These are phyloP conservation scores for Ectropis crepuscularia DNA, from an alignment of 2,888 invertebrate genomes.

Conservation along the genomic window DNA sequence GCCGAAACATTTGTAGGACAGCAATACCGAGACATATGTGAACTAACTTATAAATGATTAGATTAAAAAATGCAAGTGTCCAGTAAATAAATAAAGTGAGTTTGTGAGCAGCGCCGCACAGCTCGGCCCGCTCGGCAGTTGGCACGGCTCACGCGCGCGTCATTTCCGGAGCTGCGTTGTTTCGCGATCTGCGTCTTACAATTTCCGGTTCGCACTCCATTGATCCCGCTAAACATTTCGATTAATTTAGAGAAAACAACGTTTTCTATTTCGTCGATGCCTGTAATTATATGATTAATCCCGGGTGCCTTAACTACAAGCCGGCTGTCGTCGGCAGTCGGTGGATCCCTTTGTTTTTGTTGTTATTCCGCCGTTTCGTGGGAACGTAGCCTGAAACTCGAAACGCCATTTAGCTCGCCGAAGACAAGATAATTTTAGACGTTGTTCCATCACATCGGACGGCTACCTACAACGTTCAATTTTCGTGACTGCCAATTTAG, in stretches of 20 bases:
- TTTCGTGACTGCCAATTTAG: slow-evolving; percentile 24
- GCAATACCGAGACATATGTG: too few species aligned
- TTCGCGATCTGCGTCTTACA: slow-evolving; percentile 53
- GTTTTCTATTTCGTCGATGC: slow-evolving; percentile 7
- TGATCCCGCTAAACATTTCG: slow-evolving; percentile 18
- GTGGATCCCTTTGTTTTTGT: slow-evolving; percentile 10
- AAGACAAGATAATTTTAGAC: slow-evolving; percentile 26
- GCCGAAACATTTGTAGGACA: too few species aligned
- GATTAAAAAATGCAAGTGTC: not conserved
- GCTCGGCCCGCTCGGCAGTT: slow-evolving; percentile 36
- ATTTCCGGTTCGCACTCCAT: slow-evolving; percentile 51
- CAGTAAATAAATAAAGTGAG: not conserved
- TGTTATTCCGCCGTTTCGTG: slow-evolving; percentile 16
- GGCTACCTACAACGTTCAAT: slow-evolving; percentile 10
- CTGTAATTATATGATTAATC: slow-evolving; percentile 17
- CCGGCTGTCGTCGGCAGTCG: not conserved
- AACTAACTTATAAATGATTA: not conserved
- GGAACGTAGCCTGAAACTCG: slow-evolving; percentile 17
- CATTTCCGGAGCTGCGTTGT: slow-evolving; percentile 61
- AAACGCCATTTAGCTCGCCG: slow-evolving; percentile 17
- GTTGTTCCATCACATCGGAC: slow-evolving; percentile 17
- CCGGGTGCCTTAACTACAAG: slow-evolving; percentile 12
- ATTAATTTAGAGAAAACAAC: not conserved
- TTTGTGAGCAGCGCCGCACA: slow-evolving; percentile 1
- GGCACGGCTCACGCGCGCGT: slow-evolving; percentile 52